These are phyloP conservation scores for Sorex fumeus DNA, from an alignment of 2,113 vertebrate genomes.

Conservation along the genomic window DNA sequence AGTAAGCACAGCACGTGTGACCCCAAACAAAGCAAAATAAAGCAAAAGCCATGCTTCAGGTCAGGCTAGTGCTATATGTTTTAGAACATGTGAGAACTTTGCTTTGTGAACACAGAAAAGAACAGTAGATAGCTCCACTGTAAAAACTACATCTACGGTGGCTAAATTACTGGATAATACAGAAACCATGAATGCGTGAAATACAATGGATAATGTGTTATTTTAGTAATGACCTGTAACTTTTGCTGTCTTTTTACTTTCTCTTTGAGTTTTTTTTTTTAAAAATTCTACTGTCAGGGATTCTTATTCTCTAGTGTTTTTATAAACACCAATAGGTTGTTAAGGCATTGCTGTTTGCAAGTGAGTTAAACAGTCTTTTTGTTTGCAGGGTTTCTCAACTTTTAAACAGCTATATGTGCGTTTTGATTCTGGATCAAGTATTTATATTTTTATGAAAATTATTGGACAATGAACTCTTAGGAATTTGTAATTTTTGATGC, in stretches of 20 bases:
- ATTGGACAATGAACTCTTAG: neutral
- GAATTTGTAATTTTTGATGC: neutral
- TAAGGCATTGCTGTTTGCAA: neutral
- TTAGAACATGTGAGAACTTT: neutral
- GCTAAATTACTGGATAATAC: neutral
- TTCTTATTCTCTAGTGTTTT: neutral
- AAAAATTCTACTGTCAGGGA: neutral
- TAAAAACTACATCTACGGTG: neutral
- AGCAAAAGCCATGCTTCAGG: neutral
- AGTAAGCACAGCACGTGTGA: too few species aligned
- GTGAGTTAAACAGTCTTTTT: neutral
- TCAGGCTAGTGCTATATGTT: neutral
- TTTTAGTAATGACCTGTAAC: neutral
- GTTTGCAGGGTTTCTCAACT: constrained; percentile 6
- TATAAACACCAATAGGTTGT: neutral
- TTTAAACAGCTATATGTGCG: neutral
- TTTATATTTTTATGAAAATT: constrained; percentile 50
- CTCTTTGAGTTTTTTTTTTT: constrained; percentile 4
- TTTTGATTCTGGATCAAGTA: constrained; percentile 22
- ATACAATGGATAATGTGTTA: neutral
- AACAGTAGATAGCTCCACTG: neutral
- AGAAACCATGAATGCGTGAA: neutral
- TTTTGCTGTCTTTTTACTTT: neutral
- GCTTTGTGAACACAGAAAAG: neutral
- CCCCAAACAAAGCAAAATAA: neutral